Evolutionary conservation across 2,113 vertebrate genomes (phyloP), one percentile per base, ranked within the genome.

Genomic region (Myodes glareolus): DNA sequence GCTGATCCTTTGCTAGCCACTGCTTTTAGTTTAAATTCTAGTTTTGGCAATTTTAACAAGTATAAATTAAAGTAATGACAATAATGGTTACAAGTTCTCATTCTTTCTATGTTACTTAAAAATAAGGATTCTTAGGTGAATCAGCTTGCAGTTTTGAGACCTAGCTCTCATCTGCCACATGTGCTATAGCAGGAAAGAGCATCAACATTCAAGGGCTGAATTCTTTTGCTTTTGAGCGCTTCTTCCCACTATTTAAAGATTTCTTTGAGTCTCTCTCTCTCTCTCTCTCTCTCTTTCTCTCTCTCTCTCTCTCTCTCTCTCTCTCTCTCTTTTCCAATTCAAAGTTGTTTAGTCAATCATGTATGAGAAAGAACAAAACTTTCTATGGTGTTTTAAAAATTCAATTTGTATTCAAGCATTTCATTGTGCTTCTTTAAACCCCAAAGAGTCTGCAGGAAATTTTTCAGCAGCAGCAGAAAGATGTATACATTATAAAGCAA

Each of bases 271-370:
- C 36, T 21, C 63, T 29, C 36, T 82, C n/a, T n/a, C n/a, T n/a
- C n/a, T n/a, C n/a, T n/a, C n/a, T n/a, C n/a, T n/a, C n/a, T n/a
- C n/a, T n/a, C n/a, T n/a, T n/a, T n/a, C n/a, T n/a, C n/a, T n/a
- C n/a, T n/a, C n/a, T n/a, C n/a, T n/a, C n/a, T n/a, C n/a, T n/a
- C n/a, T n/a, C n/a, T n/a, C n/a, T n/a, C n/a, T n/a, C n/a, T n/a
- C n/a, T n/a, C n/a, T n/a, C n/a, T n/a, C n/a, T n/a, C n/a, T 68
- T 42, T 42, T 42, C 42, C 58, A 65, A 29, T 89, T 93, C 47
- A 65, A 70, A 88, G n/a, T 70, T 94, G 45, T 88, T 80, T 85
- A 96, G 72, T 80, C 67, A 92, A 65, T 78, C 42, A 89, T 21
- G 27, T 31, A 76, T 72, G 50, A 50, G 73, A 50, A 85, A 89